Evolutionary conservation across 1,140 invertebrate genomes (phyloP).

Genomic region (Polyergus mexicanus): DNA sequence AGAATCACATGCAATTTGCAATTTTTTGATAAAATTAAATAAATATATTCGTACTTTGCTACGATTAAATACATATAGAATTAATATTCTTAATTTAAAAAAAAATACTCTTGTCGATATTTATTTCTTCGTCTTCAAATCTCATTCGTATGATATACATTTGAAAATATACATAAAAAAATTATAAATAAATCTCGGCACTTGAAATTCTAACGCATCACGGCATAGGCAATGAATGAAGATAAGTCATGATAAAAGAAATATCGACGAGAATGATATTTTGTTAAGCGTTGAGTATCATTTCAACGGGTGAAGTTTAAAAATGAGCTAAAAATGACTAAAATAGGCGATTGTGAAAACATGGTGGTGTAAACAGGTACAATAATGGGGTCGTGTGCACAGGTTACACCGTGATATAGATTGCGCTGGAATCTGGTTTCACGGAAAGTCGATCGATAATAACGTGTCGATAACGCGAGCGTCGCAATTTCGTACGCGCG

Average conservation of each 20-base stretch:
- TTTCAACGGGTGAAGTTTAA: slow-evolving; percentile 2
- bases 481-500: slow-evolving; percentile 57
- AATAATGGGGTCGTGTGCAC: slow-evolving; percentile 16
- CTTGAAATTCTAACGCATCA: neutral
- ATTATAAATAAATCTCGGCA: neutral
- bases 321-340: slow-evolving; percentile 6
- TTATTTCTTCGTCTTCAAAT: neutral
- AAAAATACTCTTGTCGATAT: neutral
- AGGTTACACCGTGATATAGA: neutral
- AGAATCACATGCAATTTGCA: neutral
- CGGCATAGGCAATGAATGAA: slow-evolving; percentile 21
- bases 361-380: slow-evolving; percentile 2
- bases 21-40: neutral
- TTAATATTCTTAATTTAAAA: too few relatives aligned
- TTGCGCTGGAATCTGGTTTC: slow-evolving; percentile 35
- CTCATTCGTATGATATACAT: neutral
- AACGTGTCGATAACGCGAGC: slow-evolving; percentile 51
- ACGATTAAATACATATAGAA: too few relatives aligned
- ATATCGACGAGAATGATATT: slow-evolving; percentile 14
- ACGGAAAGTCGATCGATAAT: slow-evolving; percentile 52
- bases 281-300: neutral
- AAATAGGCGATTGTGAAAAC: neutral
- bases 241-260: neutral
- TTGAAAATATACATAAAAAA: neutral
- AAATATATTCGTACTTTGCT: neutral